Evolutionary conservation across 2,888 invertebrate genomes (phyloP), one percentile per base, ranked within the genome.

Genomic region (Aporophyla nigra): DNA sequence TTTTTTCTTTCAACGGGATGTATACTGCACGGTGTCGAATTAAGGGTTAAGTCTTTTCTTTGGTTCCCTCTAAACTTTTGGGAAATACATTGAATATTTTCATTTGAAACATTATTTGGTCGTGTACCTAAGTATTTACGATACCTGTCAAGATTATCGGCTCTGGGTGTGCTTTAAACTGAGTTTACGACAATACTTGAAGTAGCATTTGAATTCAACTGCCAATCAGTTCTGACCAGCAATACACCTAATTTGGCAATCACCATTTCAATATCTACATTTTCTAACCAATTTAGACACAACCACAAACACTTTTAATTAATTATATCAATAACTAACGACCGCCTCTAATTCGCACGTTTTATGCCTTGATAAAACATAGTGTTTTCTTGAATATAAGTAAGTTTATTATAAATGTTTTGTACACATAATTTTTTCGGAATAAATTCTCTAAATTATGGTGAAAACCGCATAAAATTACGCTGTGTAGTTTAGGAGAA

Each of bases 291-390:
- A 80, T 63, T 67, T 33, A 14, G 14, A 67, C 27, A 33, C 9
- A 54, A 58, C 75, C 70, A 56, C 62, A 80, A 59, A 56, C 54
- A 68, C 70, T 76, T 59, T 76, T 72, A 71, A 51, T 72, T 76
- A 76, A 70, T 74, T 76, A 56, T 58, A 65, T 21, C 53, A 72
- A 63, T 69, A 27, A 27, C 16, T 27, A 58, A 7, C 27, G 16
- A 58, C 7, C 2, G 53, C 10, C 1, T 7, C 27, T 27, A 16
- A 1, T 56, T 27, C 27, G 16, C 24, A 14, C 5, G 54, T 56
- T 14, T 56, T 56, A 24, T 7, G 21, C 5, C 5, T 33, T 59
- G 5, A 10, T 9, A 27, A 27, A 21, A 33, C 2, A 33, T 33
- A 9, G 10, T 9, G 19, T 10, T 59, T 59, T 10, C 9, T 27